Evolutionary conservation across 2,888 invertebrate species (phyloP).

Genomic region (Rhamnusium bicolor): DNA sequence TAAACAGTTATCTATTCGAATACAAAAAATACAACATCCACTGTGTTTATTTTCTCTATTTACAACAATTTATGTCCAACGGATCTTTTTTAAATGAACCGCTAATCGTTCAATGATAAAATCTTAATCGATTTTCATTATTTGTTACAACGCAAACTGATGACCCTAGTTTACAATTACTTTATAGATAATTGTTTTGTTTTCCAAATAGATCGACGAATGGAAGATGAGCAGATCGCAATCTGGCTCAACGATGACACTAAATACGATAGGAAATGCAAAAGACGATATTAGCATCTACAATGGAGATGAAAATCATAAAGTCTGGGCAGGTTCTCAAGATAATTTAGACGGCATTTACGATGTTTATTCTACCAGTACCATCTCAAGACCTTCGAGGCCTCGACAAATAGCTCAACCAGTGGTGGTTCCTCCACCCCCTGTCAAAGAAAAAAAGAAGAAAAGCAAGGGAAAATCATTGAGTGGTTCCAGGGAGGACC

Average conservation of each 20-base stretch:
- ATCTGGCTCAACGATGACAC: slow-evolving; percentile 76
- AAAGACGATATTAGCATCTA: slow-evolving; percentile 88
- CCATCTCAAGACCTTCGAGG: slow-evolving; percentile 78
- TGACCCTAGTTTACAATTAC: not conserved
- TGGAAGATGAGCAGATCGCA: slow-evolving; percentile 74
- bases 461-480: slow-evolving; percentile 72
- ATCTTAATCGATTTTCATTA: too few species aligned
- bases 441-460: slow-evolving; percentile 78
- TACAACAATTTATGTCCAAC: too few species aligned
- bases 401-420: slow-evolving; percentile 88
- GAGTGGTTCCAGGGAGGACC: slow-evolving; percentile 71
- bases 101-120: too few species aligned
- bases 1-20: too few species aligned
- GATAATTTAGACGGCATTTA: slow-evolving; percentile 83
- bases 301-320: slow-evolving; percentile 95
- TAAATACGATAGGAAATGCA: slow-evolving; percentile 74
- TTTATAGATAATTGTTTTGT: not conserved
- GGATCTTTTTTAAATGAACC: too few species aligned
- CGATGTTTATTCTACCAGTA: slow-evolving; percentile 78
- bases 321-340: slow-evolving; percentile 89
- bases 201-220: slow-evolving; percentile 70
- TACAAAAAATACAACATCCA: too few species aligned
- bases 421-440: slow-evolving; percentile 87
- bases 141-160: too few species aligned
- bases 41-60: too few species aligned